Percentiles rank a stretch among this genome's conserved stretches.
Evolutionary conservation across 2,113 vertebrate species (phyloP).

Genomic region (Poicephalus gulielmi): DNA sequence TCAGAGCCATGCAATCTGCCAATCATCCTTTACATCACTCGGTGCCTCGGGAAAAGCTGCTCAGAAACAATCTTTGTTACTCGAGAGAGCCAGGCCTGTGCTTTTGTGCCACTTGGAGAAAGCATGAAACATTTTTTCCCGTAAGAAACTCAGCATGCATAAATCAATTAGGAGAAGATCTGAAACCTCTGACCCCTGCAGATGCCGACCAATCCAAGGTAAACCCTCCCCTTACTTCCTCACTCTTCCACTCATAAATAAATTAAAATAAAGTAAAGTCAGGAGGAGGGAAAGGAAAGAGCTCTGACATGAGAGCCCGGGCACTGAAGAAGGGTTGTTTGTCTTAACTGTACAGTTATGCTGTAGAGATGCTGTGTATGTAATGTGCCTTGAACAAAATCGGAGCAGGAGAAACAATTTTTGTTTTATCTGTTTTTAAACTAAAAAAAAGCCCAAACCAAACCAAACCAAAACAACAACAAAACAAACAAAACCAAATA

Average conservation of each 20-base stretch:
- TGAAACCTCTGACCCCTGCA: background rate
- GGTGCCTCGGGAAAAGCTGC: conserved; percentile 51
- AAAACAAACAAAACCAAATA: too few relatives aligned
- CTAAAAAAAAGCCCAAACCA: background rate
- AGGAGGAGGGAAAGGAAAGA: background rate
- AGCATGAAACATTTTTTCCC: background rate
- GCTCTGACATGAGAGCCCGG: background rate
- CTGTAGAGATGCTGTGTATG: background rate
- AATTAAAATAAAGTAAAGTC: background rate
- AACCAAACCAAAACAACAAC: background rate
- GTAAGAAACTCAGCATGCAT: background rate
- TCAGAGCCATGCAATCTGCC: conserved; percentile 54
- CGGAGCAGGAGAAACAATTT: background rate
- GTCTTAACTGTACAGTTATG: background rate
- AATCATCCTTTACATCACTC: conserved; percentile 52
- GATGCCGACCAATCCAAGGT: background rate
- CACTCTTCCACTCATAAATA: background rate
- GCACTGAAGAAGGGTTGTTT: background rate
- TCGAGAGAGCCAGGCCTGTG: conserved; percentile 18
- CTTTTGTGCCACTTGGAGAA: conserved; percentile 25
- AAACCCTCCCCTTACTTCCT: background rate
- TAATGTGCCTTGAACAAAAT: background rate
- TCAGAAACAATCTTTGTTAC: conserved; percentile 59
- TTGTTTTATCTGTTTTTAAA: background rate
- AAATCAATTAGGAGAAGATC: conserved; percentile 14